Conservation (phyloP, 1,140 invertebrate species). For the Meloidogyne floridensis region DNA sequence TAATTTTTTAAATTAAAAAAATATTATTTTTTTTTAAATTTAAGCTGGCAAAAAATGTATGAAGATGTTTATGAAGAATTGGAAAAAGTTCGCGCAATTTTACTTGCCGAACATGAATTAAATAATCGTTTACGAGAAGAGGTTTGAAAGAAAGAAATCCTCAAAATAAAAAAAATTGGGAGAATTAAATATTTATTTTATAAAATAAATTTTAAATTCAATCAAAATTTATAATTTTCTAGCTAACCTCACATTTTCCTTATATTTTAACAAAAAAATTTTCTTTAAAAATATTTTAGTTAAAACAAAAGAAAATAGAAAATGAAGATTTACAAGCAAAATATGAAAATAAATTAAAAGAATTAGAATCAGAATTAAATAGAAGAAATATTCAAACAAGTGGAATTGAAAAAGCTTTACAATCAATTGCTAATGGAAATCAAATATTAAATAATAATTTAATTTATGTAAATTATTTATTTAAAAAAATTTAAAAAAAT, state of each 20-base stretch:
- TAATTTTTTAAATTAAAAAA: slow-evolving; percentile 14
- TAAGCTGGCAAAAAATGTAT: slow-evolving; percentile 62
- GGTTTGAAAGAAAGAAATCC: slow-evolving; percentile 29
- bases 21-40: slow-evolving; percentile 24
- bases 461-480: not conserved
- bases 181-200: no score
- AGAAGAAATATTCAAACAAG: not conserved
- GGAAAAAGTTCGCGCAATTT: slow-evolving; percentile 57
- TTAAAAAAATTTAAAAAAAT: not conserved
- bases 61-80: slow-evolving; percentile 60
- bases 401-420: not conserved
- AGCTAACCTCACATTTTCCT: no score
- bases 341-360: slow-evolving; percentile 10
- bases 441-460: not conserved
- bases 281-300: not conserved
- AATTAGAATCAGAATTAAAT: not conserved
- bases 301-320: not conserved
- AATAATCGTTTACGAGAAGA: slow-evolving; percentile 54
- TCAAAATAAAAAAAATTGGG: no score
- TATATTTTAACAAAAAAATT: no score
- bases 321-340: slow-evolving; percentile 4
- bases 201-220: no score
- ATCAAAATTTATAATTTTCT: no score
- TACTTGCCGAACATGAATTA: slow-evolving; percentile 57
- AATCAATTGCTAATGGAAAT: slow-evolving; percentile 1